Evolutionary conservation across 2,888 invertebrate species (phyloP).

Genomic region (Pyrrhia umbra): DNA sequence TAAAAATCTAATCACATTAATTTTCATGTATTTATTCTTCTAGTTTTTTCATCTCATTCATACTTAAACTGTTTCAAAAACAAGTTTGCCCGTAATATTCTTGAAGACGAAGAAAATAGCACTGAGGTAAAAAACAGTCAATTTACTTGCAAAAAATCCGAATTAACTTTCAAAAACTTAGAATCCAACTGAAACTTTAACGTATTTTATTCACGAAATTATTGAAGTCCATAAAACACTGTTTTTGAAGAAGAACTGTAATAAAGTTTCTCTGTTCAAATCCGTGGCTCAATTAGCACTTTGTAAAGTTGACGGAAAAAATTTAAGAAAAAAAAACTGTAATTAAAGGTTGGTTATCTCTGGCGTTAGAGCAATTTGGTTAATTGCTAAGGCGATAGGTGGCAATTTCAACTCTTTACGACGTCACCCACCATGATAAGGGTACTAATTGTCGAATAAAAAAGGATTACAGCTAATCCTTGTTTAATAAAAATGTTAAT

Average conservation of each 20-base stretch:
- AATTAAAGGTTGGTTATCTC: conserved; percentile 81
- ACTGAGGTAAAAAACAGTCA: conserved; percentile 44
- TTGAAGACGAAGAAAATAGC: conserved; percentile 29
- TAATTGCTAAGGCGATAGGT: conserved; percentile 86
- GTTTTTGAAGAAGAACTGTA: conserved; percentile 18
- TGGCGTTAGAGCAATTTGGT: conserved; percentile 79
- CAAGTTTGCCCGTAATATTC: conserved; percentile 29
- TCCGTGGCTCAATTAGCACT: conserved; percentile 72
- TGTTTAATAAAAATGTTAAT: conserved; percentile 90
- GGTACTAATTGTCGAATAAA: conserved; percentile 90
- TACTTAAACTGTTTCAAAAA: conserved; percentile 31
- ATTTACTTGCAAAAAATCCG: conserved; percentile 54
- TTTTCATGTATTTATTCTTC: conserved; percentile 44
- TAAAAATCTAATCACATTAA: conserved; percentile 21
- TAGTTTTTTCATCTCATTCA: conserved; percentile 29
- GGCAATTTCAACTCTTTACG: conserved; percentile 89
- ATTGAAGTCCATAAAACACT: conserved; percentile 46
- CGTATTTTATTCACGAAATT: conserved; percentile 47
- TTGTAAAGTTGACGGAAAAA: conserved; percentile 71
- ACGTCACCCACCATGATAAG: conserved; percentile 84
- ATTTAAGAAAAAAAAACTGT: conserved; percentile 65
- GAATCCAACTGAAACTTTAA: conserved; percentile 37
- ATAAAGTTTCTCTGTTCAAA: conserved; percentile 46
- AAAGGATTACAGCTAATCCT: conserved; percentile 88
- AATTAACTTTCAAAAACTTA: conserved; percentile 56